These are phyloP conservation scores for Drosophila rhopaloa DNA, from an alignment of 1,140 invertebrate species.

Conservation along the genomic window DNA sequence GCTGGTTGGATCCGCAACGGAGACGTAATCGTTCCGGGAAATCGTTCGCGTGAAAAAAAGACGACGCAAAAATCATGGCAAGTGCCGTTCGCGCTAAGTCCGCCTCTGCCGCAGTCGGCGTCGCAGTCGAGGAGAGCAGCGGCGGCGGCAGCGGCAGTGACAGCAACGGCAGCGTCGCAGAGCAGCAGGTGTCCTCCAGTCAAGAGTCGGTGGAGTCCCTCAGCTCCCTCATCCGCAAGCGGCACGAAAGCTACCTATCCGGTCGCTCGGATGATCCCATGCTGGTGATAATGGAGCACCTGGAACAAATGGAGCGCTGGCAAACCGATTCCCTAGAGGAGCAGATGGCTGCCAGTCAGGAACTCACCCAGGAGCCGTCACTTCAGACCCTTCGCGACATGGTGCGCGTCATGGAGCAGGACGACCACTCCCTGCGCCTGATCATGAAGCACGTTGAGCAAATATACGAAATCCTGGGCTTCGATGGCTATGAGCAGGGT, in stretches of 20 bases:
- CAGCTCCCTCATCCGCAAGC: not conserved
- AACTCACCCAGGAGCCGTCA: not conserved
- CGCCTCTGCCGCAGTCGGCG: slow-evolving; percentile 7
- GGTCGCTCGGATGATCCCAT: not conserved
- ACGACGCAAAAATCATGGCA: slow-evolving; percentile 10
- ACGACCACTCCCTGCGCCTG: not conserved
- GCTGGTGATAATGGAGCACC: not conserved
- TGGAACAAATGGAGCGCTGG: slow-evolving; percentile 1
- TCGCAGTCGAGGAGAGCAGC: slow-evolving; percentile 14
- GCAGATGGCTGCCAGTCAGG: not conserved
- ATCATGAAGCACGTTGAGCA: not conserved
- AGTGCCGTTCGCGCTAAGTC: slow-evolving; percentile 16
- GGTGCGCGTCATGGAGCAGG: not conserved
- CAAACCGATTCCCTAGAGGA: not conserved
- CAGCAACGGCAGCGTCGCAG: not conserved
- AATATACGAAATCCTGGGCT: not conserved
- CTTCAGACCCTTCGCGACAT: not conserved
- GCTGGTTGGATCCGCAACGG: slow-evolving; percentile 13
- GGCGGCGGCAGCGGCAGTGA: slow-evolving; percentile 3
- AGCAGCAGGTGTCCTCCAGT: not conserved
- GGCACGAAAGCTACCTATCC: not conserved
- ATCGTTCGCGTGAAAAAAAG: not conserved
- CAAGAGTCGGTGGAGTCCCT: not conserved
- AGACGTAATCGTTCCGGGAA: slow-evolving; percentile 38
- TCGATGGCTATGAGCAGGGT: not conserved